Conservation (phyloP, 2,888 invertebrate species). For the Furcula furcula region DNA sequence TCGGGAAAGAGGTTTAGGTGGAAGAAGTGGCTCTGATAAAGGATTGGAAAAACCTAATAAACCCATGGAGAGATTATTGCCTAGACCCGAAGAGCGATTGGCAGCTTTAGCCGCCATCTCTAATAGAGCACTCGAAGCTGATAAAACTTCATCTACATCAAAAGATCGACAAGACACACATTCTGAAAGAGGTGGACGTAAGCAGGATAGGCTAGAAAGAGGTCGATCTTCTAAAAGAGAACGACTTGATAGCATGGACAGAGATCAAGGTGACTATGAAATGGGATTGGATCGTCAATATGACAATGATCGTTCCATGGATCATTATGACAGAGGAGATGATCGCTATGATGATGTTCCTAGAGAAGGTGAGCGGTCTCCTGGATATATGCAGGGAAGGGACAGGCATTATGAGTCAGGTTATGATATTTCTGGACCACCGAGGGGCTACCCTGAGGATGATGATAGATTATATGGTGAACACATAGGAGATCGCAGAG, state of each 20-base stretch:
- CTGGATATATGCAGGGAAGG: conserved; percentile 63
- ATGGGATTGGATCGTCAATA: conserved; percentile 68
- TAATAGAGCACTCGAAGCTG: conserved; percentile 67
- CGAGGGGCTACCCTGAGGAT: conserved; percentile 76
- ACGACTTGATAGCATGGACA: conserved; percentile 69
- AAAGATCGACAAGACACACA: conserved; percentile 74
- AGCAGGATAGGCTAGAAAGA: conserved; percentile 73
- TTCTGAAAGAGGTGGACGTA: conserved; percentile 72
- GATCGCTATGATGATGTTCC: conserved; percentile 72
- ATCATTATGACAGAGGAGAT: conserved; percentile 74
- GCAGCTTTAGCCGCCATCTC: conserved; percentile 81
- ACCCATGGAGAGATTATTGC: conserved; percentile 83
- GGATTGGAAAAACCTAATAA: conserved; percentile 84
- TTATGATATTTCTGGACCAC: conserved; percentile 70
- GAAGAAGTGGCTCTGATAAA: conserved; percentile 67
- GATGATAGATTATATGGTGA: conserved; percentile 79
- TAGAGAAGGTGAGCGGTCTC: conserved; percentile 70
- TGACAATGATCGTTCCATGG: conserved; percentile 72
- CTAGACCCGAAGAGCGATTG: conserved; percentile 84
- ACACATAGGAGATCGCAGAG: conserved; percentile 66
- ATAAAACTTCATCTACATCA: conserved; percentile 69
- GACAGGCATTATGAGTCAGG: conserved; percentile 74
- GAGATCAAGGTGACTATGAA: conserved; percentile 75
- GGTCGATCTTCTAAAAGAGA: conserved; percentile 77
- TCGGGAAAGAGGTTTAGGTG: conserved; percentile 72